These are phyloP conservation scores for Andrena minutula DNA, from an alignment of 2,888 invertebrate genomes.

Conservation along the genomic window DNA sequence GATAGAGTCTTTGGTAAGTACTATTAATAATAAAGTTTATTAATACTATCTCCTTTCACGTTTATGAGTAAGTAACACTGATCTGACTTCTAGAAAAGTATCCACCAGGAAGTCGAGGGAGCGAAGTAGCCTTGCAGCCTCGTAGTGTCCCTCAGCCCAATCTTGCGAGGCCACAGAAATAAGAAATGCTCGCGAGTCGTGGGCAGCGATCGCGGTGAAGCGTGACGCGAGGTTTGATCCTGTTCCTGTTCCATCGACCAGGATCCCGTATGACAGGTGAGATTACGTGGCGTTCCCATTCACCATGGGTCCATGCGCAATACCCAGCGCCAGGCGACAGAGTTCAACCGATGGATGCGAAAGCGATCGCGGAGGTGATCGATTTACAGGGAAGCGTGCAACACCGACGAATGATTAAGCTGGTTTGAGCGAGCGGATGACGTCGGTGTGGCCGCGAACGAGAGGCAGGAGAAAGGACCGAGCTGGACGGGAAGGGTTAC, in stretches of 20 bases:
- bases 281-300: slow-evolving; percentile 42
- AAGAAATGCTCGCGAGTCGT: not conserved
- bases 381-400: slow-evolving; percentile 32
- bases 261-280: slow-evolving; percentile 28
- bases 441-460: not conserved
- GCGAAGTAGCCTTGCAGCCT: too few species aligned
- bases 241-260: slow-evolving; percentile 21
- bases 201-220: not conserved
- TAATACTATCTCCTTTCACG: too few species aligned
- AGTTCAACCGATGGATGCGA: slow-evolving; percentile 31
- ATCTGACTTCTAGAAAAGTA: too few species aligned
- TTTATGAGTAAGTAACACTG: too few species aligned
- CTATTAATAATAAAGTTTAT: too few species aligned
- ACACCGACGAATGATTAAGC: slow-evolving; percentile 49
- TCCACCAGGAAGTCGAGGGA: too few species aligned
- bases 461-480: slow-evolving; percentile 15
- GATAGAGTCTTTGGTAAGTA: too few species aligned
- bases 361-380: slow-evolving; percentile 41
- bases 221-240: slow-evolving; percentile 16
- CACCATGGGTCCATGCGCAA: slow-evolving; percentile 22
- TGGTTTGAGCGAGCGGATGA: slow-evolving; percentile 38
- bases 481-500: slow-evolving; percentile 13
- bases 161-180: not conserved
- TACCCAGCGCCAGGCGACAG: slow-evolving; percentile 3
- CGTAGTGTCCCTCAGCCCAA: not conserved